These are phyloP conservation scores for Calypte anna DNA, from an alignment of 2,113 vertebrate species.

Conservation along the genomic window DNA sequence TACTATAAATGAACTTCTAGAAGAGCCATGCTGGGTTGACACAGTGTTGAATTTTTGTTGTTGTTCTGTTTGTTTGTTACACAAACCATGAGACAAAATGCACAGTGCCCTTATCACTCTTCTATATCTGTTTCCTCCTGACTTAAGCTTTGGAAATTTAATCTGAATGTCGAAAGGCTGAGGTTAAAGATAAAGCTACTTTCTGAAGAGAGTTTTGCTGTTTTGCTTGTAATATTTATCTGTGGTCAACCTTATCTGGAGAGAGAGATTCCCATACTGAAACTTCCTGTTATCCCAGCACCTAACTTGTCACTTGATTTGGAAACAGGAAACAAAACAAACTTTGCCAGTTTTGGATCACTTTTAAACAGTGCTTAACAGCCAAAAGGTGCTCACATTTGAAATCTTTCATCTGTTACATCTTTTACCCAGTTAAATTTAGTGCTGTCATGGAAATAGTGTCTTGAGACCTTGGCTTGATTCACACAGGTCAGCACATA, in stretches of 20 bases:
- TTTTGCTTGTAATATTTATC: not conserved
- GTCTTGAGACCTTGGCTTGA: not conserved
- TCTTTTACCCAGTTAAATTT: not conserved
- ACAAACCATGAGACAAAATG: not conserved
- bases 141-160: not conserved
- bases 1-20: not conserved
- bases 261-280: not conserved
- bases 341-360: not conserved
- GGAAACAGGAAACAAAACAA: slow-evolving; percentile 46
- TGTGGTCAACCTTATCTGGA: not conserved
- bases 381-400: not conserved
- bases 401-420: not conserved
- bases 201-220: not conserved
- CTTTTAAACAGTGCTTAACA: not conserved
- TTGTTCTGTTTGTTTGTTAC: not conserved
- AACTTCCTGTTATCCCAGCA: slow-evolving; percentile 31
- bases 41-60: not conserved
- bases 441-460: not conserved
- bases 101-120: not conserved
- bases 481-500: not conserved
- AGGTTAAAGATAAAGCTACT: not conserved
- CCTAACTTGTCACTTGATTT: slow-evolving; percentile 19
- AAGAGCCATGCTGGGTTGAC: not conserved
- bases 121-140: not conserved
- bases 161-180: not conserved